Base-by-base conservation (phyloP, 2,888 invertebrate genomes). In the Mimumesa dahlbomi region DNA sequence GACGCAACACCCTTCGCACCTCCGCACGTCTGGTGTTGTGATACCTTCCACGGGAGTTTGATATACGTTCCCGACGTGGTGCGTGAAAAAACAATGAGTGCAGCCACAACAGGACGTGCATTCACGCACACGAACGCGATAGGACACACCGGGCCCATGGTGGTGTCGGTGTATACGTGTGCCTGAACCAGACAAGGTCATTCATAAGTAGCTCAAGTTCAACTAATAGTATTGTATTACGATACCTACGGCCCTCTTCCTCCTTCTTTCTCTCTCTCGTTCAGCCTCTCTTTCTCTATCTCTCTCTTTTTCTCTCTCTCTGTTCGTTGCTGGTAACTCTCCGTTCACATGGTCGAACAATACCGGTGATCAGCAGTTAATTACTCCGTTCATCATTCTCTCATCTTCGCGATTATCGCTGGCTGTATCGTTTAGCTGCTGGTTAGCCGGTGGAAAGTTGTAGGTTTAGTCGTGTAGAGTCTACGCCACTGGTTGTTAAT, bases 201-300 rank as follows among this genome's bases (percentile, higher is more conserved):
- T 79, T 81, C 82, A 81, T 86, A 87, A 87, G 85, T 87, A 84
- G 87, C 84, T 86, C 87, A 87, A 87, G 87, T 87, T 86, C 86
- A 84, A 75, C 78, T 82, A 79, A 81, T 79, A 75, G 77, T 83
- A 84, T 85, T 82, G 84, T 82, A 83, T 85, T 83, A 82, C 84
- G 81, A 84, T 83, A 80, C 78, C 58, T 64, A 67, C 66, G 42
- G 66, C 66, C 58, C 74, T 77, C 77, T 73, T 76, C 75, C 69
- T 79, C 69, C 77, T 73, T 75, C 68, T 69, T 75, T 66, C 64
- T 77, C 67, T 69, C 73, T 68, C 63, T 54, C n/a, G n/a, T 46
- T 70, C 61, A 45, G 22, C 56, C 59, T 57, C 62, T 46, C 63
- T 62, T 38, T 36, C 13, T 21, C 31, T 22, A 46, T 16, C 43